Conservation (phyloP, 2,113 vertebrate species). For the Nannobrachium achirus region DNA sequence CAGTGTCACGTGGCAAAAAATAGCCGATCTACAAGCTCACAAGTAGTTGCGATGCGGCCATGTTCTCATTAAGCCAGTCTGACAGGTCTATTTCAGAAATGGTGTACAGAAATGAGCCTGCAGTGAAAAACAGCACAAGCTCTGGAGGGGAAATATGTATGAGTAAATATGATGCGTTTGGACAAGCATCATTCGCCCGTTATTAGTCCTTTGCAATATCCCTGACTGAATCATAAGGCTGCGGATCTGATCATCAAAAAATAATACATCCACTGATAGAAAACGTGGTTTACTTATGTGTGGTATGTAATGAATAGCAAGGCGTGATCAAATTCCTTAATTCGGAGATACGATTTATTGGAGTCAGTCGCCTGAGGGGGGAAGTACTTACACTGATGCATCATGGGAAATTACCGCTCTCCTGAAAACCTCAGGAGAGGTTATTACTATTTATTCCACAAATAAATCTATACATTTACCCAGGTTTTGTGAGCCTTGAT, state of each 20-base stretch:
- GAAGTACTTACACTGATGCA: slow-evolving; percentile 43
- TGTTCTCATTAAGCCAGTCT: slow-evolving; percentile 38
- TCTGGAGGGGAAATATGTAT: slow-evolving; percentile 45
- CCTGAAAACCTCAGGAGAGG: slow-evolving; percentile 40
- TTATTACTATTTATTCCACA: too few species aligned
- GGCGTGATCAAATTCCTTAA: slow-evolving; percentile 16
- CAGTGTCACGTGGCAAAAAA: too few species aligned
- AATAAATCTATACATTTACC: too few species aligned
- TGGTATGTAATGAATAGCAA: slow-evolving; percentile 13
- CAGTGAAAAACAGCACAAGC: slow-evolving; percentile 18
- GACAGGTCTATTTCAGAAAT: slow-evolving; percentile 39
- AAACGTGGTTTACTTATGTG: slow-evolving; percentile 14
- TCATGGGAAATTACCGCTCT: slow-evolving; percentile 61
- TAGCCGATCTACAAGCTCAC: too few species aligned
- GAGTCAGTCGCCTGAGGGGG: slow-evolving; percentile 54
- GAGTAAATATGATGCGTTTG: slow-evolving; percentile 65
- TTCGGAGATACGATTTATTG: too few species aligned
- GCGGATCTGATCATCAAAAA: slow-evolving; percentile 32
- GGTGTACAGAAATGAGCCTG: slow-evolving; percentile 36
- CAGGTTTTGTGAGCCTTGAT: too few species aligned
- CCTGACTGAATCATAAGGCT: slow-evolving; percentile 34
- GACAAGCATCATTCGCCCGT: slow-evolving; percentile 44
- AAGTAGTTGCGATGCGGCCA: neutral
- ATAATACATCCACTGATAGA: slow-evolving; percentile 23
- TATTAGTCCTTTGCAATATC: slow-evolving; percentile 26